Conservation (phyloP, 2,797 vertebrate species). For the Semaprochilodus insignis region DNA sequence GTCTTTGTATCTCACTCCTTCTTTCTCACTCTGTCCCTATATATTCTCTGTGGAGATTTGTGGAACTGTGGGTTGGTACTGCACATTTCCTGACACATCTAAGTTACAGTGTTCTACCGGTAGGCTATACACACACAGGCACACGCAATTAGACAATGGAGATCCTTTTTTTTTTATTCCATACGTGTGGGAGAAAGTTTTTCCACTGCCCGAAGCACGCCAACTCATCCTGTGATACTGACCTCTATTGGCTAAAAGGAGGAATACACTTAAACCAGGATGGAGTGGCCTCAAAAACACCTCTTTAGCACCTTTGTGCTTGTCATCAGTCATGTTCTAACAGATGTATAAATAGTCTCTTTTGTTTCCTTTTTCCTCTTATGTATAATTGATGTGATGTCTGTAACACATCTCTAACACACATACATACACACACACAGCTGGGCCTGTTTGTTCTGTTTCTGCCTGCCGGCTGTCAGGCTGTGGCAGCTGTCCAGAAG, state of each 20-base stretch:
- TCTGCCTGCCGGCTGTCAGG: slow-evolving; percentile 14
- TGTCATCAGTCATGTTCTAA: slow-evolving; percentile 1
- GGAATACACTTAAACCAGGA: slow-evolving; percentile 19
- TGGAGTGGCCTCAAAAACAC: not conserved
- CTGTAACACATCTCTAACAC: slow-evolving; percentile 20
- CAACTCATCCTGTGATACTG: slow-evolving; percentile 59
- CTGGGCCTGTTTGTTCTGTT: slow-evolving; percentile 36
- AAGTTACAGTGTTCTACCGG: not conserved
- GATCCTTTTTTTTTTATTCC: not conserved
- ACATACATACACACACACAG: not conserved
- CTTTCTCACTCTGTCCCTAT: not conserved
- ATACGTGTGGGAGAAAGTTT: slow-evolving; percentile 7
- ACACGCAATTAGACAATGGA: not conserved
- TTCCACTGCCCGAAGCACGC: not conserved
- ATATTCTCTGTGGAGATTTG: not conserved
- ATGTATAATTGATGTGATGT: slow-evolving; percentile 48
- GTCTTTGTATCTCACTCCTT: not conserved
- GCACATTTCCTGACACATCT: not conserved
- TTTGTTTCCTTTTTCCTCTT: slow-evolving; percentile 41
- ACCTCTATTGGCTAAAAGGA: slow-evolving; percentile 62
- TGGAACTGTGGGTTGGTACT: too few relatives aligned
- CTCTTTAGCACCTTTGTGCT: slow-evolving; percentile 12
- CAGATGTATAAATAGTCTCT: slow-evolving; percentile 34
- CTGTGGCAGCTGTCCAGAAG: slow-evolving; percentile 24
- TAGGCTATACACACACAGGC: not conserved